Percentiles rank a stretch among this genome's conserved stretches.
These are phyloP conservation scores for Neomonachus schauinslandi DNA, from an alignment of 2,113 vertebrate species.

Conservation along the genomic window DNA sequence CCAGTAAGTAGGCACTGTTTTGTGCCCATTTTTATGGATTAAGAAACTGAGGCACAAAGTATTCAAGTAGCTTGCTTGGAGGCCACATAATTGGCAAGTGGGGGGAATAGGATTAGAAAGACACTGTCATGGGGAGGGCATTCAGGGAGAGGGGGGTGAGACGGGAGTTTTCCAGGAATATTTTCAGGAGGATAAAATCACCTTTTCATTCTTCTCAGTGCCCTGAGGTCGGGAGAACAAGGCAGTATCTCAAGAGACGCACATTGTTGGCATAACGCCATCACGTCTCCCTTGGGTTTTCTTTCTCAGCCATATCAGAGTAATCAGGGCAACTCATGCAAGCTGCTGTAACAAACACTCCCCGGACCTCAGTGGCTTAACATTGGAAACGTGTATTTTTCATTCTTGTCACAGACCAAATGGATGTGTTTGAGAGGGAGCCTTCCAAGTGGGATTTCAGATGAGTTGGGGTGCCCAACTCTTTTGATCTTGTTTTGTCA, in stretches of 20 bases:
- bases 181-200: not conserved
- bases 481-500: not conserved
- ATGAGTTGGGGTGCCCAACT: not conserved
- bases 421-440: not conserved
- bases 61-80: not conserved
- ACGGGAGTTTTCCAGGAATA: not conserved
- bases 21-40: not conserved
- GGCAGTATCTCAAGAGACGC: no score
- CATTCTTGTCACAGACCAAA: not conserved
- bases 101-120: not conserved
- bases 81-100: not conserved
- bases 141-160: not conserved
- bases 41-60: not conserved
- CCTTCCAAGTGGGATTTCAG: not conserved
- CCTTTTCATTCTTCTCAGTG: not conserved
- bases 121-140: not conserved
- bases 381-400: not conserved
- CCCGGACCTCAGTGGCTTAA: not conserved
- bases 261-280: accelerated
- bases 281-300: not conserved
- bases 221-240: not conserved
- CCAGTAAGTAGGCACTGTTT: not conserved
- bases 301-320: not conserved
- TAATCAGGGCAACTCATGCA: not conserved
- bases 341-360: not conserved